phyloP scores from a whole-genome alignment of 1,140 invertebrate genomes.

The Drosophila sucinea region DNA sequence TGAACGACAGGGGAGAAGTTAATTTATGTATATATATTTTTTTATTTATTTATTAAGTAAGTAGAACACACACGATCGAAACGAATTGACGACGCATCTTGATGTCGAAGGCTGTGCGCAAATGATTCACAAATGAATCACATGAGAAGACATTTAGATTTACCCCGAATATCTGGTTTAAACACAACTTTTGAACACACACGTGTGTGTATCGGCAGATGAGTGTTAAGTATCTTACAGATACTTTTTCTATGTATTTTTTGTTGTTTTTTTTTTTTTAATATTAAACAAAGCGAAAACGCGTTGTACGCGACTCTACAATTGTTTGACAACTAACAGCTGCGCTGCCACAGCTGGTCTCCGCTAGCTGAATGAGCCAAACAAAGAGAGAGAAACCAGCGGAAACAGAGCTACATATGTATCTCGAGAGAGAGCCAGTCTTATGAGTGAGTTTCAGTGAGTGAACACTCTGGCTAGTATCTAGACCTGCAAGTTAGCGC shows the following conservation, averaged over 20 bases:
- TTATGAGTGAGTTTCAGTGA: not conserved
- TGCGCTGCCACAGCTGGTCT: conserved; percentile 36
- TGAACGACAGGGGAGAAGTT: conserved; percentile 1
- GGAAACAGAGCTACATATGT: not conserved
- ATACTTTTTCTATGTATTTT: conserved; percentile 19
- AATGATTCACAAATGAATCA: conserved; percentile 50
- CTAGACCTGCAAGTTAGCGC: conserved; percentile 46
- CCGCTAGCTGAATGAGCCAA: conserved; percentile 22
- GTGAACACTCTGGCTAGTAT: conserved; percentile 34
- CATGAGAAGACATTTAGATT: conserved; percentile 30
- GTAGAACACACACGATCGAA: conserved; percentile 17
- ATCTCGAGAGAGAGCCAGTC: not conserved
- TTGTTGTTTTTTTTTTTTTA: not conserved
- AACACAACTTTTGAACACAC: not conserved
- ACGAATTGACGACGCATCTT: conserved; percentile 18
- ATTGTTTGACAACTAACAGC: conserved; percentile 60
- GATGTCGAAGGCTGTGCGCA: conserved; percentile 35
- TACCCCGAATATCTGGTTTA: conserved; percentile 11
- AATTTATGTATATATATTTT: conserved; percentile 4
- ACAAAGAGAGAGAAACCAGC: conserved; percentile 17
- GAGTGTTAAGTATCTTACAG: conserved; percentile 37
- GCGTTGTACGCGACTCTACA: conserved; percentile 66
- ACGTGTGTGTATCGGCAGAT: conserved; percentile 17
- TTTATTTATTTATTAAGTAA: conserved; percentile 9
- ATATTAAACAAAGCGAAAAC: conserved; percentile 38